Base-by-base conservation (phyloP, 2,797 vertebrate genomes). In the Falco berigora region DNA sequence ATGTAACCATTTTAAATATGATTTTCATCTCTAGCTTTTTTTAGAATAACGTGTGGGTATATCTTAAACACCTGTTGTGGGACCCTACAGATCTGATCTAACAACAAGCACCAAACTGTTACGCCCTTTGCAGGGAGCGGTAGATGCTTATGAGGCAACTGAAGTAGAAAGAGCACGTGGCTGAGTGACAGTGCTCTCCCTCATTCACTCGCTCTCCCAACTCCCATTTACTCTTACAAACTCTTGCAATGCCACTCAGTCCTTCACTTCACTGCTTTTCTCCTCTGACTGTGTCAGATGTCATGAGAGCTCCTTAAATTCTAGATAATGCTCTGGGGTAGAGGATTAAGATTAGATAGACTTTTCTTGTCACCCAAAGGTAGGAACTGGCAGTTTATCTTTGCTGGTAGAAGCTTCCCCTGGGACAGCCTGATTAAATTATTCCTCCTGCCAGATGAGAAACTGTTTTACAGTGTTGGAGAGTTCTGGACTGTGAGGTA, bases 291-390 rank as follows among this genome's bases (percentile, higher is more conserved):
- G 25, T 63, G n/a, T 86, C 85, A 91, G 64, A 53, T 88, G 38
- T 76, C 82, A 74, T 24, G 18, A 94, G 25, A 88, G 53, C 34
- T 92, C 34, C 56, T 92, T 92, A 80, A 88, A 83, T 14, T 88
- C 13, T 28, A 56, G 56, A 74, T 91, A 91, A 86, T 74, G 38
- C 58, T 72, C 68, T 75, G 62, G 90, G 25, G 53, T 62, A 83
- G 85, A 73, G 63, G 78, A 88, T 93, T 90, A 92, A 86, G 79
- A 56, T 32, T 58, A 78, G 49, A 85, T 2, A 75, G 42, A 81
- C 21, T 38, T 38, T 80, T 93, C 68, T 88, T 84, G 52, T 94
- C 4, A 8, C 58, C 64, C 15, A 83, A 67, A 80, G 58, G 34
- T 64, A 64, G 34, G 25, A 88, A 80, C 3, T 50, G 27, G 25